These are phyloP conservation scores for Gnathonemus echidnorhynchus DNA, from an alignment of 2,113 vertebrate species.

Conservation along the genomic window DNA sequence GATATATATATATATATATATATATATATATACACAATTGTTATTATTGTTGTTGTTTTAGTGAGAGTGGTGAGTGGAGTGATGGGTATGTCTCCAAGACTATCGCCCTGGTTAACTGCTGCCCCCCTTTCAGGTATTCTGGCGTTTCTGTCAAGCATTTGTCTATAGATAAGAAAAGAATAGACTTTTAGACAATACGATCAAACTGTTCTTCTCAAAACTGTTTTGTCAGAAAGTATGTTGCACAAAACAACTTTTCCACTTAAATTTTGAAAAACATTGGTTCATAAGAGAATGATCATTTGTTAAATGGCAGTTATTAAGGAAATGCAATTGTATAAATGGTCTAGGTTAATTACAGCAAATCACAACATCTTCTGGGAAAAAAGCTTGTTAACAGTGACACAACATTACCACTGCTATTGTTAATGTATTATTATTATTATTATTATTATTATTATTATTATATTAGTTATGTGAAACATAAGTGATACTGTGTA, in stretches of 20 bases:
- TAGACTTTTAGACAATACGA: not conserved
- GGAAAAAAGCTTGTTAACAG: not conserved
- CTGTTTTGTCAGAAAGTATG: not conserved
- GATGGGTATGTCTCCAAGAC: constrained; percentile 66
- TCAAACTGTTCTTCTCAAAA: not conserved
- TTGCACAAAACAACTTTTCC: not conserved
- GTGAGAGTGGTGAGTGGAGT: constrained; percentile 42
- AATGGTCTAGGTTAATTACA: not conserved
- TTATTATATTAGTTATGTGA: not conserved
- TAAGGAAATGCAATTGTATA: not conserved
- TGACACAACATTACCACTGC: not conserved
- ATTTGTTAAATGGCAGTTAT: not conserved
- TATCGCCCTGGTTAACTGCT: constrained; percentile 78
- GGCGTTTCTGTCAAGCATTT: not conserved
- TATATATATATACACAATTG: not conserved
- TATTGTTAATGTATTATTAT: not conserved
- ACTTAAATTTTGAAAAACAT: not conserved
- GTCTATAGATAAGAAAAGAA: not conserved
- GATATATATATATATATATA: not conserved
- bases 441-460: not conserved
- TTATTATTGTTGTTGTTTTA: not conserved
- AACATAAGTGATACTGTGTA: not conserved
- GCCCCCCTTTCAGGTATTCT: constrained; percentile 68
- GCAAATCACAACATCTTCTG: not conserved
- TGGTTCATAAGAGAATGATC: not conserved